These are phyloP conservation scores for Melinaea menophilus DNA, from an alignment of 2,888 invertebrate genomes.

Conservation along the genomic window DNA sequence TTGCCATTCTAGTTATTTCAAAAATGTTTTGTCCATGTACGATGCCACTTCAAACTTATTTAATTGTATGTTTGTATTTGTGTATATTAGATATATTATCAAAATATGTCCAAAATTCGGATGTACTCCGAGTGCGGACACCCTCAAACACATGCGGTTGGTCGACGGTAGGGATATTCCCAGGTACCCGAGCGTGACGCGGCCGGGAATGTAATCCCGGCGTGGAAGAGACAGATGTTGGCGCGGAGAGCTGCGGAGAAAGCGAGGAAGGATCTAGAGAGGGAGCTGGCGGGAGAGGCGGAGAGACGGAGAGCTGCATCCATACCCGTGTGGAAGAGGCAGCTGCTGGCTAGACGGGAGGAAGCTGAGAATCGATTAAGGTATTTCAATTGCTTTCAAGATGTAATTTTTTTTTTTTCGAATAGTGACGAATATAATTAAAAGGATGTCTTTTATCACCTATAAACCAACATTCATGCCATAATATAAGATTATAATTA, in stretches of 20 bases:
- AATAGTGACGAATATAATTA: no score
- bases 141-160: constrained; percentile 54
- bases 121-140: constrained; percentile 32
- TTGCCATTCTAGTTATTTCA: no score
- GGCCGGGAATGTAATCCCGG: constrained; percentile 92
- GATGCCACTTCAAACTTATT: constrained; percentile 28
- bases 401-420: no score
- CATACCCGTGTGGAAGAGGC: constrained; percentile 96
- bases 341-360: constrained; percentile 89
- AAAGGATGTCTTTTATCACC: no score
- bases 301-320: constrained; percentile 90
- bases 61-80: constrained; percentile 11
- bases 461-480: not conserved
- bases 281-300: constrained; percentile 88
- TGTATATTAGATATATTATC: constrained; percentile 21
- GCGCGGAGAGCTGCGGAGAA: constrained; percentile 96
- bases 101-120: constrained; percentile 27
- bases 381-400: constrained; percentile 58
- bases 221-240: constrained; percentile 97
- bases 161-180: constrained; percentile 70
- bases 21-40: not conserved
- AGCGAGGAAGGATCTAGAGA: constrained; percentile 93
- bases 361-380: constrained; percentile 86
- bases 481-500: not conserved
- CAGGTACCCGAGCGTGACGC: constrained; percentile 94